Evolutionary conservation across 2,888 invertebrate genomes (phyloP).

Genomic region (Metalampra italica): DNA sequence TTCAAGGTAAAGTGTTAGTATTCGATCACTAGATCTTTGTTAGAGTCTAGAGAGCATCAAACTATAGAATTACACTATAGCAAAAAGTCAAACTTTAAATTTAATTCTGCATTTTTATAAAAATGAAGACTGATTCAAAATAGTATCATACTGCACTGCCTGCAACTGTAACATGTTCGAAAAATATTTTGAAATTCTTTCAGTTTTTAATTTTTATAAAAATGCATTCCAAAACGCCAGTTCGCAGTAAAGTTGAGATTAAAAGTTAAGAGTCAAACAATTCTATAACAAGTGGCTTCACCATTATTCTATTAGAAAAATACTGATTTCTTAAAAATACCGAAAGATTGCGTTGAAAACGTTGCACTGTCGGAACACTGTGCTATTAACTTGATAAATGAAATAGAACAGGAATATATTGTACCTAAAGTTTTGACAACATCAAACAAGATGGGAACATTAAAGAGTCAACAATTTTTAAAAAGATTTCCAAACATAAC

Average conservation of each 20-base stretch:
- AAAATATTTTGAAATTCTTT: not conserved
- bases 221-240: slow-evolving; percentile 34
- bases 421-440: slow-evolving; percentile 10
- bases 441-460: slow-evolving; percentile 10
- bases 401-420: slow-evolving; percentile 26
- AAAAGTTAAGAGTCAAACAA: slow-evolving; percentile 36
- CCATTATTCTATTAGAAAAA: slow-evolving; percentile 56
- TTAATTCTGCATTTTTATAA: slow-evolving; percentile 49
- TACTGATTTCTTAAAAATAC: slow-evolving; percentile 40
- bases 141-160: slow-evolving; percentile 23
- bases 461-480: slow-evolving; percentile 15
- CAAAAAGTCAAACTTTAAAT: slow-evolving; percentile 46
- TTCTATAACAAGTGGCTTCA: slow-evolving; percentile 31
- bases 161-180: slow-evolving; percentile 27
- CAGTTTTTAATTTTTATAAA: slow-evolving; percentile 42
- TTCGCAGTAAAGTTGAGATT: slow-evolving; percentile 24
- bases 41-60: slow-evolving; percentile 60
- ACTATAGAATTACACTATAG: slow-evolving; percentile 58
- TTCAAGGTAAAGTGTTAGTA: slow-evolving; percentile 53
- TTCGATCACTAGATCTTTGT: slow-evolving; percentile 43
- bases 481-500: slow-evolving; percentile 12
- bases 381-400: slow-evolving; percentile 33
- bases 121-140: slow-evolving; percentile 29
- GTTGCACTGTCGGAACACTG: slow-evolving; percentile 34
- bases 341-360: slow-evolving; percentile 38